Evolutionary conservation across 2,113 vertebrate species (phyloP).

Genomic region (Dromiciops gliroides): DNA sequence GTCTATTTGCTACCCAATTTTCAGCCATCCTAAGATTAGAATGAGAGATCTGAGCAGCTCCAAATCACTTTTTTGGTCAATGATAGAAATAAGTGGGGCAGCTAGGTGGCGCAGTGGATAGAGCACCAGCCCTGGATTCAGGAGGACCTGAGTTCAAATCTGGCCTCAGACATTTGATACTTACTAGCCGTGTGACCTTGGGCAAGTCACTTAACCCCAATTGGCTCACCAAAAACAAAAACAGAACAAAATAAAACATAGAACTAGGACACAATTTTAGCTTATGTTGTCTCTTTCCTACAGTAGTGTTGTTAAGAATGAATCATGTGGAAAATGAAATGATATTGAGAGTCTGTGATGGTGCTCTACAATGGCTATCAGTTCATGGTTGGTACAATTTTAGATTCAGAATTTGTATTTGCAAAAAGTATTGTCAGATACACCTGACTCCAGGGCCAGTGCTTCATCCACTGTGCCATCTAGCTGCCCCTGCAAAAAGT

Average conservation of each 20-base stretch:
- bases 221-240: no score
- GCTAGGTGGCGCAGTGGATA: no score
- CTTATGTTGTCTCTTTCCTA: neutral
- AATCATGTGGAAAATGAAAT: neutral
- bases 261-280: neutral
- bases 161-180: no score
- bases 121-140: no score
- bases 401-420: conserved; percentile 13
- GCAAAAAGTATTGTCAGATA: conserved; percentile 15
- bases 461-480: no score
- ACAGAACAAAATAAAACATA: no score
- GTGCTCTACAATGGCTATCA: neutral
- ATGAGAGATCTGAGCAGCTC: no score
- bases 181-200: no score
- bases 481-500: conserved; percentile 20
- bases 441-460: no score
- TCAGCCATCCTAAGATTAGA: neutral
- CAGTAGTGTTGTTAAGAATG: neutral
- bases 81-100: no score
- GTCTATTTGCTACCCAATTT: neutral
- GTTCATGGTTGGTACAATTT: neutral
- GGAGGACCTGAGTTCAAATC: no score
- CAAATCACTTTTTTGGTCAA: neutral
- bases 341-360: neutral
- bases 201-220: no score